These are phyloP conservation scores for Griposia aprilina DNA, from an alignment of 2,888 invertebrate species.

Conservation along the genomic window DNA sequence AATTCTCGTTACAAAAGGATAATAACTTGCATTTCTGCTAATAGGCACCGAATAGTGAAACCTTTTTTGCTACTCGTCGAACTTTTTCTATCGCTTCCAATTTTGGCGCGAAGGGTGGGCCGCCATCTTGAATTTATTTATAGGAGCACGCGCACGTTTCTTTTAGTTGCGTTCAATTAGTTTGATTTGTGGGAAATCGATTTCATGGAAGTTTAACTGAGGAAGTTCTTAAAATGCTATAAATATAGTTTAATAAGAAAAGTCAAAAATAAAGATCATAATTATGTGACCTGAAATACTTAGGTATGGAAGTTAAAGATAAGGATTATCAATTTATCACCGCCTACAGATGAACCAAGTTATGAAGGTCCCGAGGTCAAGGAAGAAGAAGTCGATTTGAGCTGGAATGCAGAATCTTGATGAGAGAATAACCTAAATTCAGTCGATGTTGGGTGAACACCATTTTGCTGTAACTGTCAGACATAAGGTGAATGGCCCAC, in stretches of 20 bases:
- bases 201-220: slow-evolving; percentile 62
- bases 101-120: slow-evolving; percentile 76
- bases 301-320: too few relatives aligned
- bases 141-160: slow-evolving; percentile 79
- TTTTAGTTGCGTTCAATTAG: slow-evolving; percentile 84
- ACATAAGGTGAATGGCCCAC: slow-evolving; percentile 13
- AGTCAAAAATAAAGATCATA: too few relatives aligned
- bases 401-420: neutral
- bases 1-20: slow-evolving; percentile 37
- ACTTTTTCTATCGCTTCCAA: slow-evolving; percentile 74
- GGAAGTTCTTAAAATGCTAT: slow-evolving; percentile 32
- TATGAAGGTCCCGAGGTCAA: neutral
- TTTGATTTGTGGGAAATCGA: slow-evolving; percentile 80
- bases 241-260: slow-evolving; percentile 21
- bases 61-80: slow-evolving; percentile 65
- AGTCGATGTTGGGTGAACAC: neutral
- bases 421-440: neutral
- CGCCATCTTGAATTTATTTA: slow-evolving; percentile 82
- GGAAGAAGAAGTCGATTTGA: neutral
- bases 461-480: neutral
- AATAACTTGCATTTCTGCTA: slow-evolving; percentile 75
- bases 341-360: neutral
- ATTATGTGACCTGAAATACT: neutral
- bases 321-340: neutral
- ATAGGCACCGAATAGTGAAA: slow-evolving; percentile 66